Evolutionary conservation across 2,888 invertebrate species (phyloP).

Genomic region (Stictocephala bisonia): DNA sequence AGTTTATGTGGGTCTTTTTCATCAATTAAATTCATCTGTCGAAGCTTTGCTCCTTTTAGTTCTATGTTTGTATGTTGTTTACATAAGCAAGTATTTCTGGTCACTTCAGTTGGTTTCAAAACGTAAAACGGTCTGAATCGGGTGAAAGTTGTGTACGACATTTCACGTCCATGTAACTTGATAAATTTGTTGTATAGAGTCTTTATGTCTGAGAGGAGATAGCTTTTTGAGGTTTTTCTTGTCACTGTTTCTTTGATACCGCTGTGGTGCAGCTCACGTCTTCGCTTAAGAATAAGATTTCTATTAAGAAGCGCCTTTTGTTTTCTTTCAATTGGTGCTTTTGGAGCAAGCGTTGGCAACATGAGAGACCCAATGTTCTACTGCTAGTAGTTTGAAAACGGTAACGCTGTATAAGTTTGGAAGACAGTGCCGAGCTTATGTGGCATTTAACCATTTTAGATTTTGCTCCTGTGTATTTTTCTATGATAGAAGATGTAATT

Average conservation of each 20-base stretch:
- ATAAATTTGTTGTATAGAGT: conserved; percentile 21
- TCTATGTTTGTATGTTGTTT: conserved; percentile 12
- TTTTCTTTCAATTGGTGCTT: neutral
- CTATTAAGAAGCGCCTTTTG: neutral
- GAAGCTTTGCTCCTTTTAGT: conserved; percentile 8
- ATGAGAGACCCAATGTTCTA: neutral
- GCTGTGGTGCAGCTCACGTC: conserved; percentile 14
- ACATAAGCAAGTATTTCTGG: conserved; percentile 27
- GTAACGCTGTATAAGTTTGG: conserved; percentile 14
- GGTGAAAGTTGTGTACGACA: conserved; percentile 1
- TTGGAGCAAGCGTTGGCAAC: neutral
- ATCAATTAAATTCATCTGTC: conserved; percentile 6
- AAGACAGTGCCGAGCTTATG: neutral
- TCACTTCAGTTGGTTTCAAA: conserved; percentile 6
- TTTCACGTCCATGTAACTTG: neutral
- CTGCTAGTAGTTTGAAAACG: neutral
- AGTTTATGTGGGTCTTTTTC: conserved; percentile 24
- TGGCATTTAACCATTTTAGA: neutral
- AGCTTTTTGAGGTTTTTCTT: conserved; percentile 13
- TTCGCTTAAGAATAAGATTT: conserved; percentile 10
- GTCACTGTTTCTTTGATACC: conserved; percentile 37
- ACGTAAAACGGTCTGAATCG: conserved; percentile 10
- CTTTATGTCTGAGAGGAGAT: conserved; percentile 6
- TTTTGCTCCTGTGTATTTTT: neutral
- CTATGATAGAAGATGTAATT: neutral